Evolutionary conservation across 2,113 vertebrate species (phyloP).

Genomic region (Chaetorhynchus papuensis): DNA sequence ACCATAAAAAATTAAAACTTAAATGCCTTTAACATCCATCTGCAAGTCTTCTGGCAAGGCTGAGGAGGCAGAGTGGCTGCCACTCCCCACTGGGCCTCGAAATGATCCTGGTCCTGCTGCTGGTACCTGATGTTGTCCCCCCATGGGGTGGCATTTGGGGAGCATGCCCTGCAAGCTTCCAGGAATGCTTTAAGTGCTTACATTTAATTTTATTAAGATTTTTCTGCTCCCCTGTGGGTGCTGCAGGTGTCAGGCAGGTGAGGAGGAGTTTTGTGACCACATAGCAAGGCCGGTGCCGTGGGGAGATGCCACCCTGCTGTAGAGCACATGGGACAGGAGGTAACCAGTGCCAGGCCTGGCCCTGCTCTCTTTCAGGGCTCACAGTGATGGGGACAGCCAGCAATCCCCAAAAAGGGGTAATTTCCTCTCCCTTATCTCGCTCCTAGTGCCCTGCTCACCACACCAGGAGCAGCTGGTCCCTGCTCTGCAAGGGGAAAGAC

Average conservation of each 20-base stretch:
- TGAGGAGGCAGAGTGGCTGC: neutral
- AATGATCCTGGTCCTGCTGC: neutral
- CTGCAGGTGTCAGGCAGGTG: neutral
- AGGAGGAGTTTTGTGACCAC: neutral
- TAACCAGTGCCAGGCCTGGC: neutral
- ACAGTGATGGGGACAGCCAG: neutral
- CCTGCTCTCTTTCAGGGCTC: neutral
- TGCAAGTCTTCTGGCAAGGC: neutral
- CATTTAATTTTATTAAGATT: neutral
- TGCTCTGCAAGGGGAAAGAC: neutral
- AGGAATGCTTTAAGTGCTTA: neutral
- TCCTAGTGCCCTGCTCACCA: neutral
- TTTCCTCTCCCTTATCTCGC: neutral
- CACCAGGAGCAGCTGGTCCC: neutral
- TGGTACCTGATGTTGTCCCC: neutral
- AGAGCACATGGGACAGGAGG: neutral
- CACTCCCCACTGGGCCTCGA: fast-evolving
- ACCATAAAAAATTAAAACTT: neutral
- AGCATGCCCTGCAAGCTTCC: neutral
- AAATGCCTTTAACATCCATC: neutral
- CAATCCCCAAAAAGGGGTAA: neutral
- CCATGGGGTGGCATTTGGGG: fast-evolving
- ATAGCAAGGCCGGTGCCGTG: neutral
- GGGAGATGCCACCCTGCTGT: neutral
- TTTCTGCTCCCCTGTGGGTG: neutral